Base-by-base conservation (phyloP, 1,140 invertebrate genomes). In the Leucophenga varia region DNA sequence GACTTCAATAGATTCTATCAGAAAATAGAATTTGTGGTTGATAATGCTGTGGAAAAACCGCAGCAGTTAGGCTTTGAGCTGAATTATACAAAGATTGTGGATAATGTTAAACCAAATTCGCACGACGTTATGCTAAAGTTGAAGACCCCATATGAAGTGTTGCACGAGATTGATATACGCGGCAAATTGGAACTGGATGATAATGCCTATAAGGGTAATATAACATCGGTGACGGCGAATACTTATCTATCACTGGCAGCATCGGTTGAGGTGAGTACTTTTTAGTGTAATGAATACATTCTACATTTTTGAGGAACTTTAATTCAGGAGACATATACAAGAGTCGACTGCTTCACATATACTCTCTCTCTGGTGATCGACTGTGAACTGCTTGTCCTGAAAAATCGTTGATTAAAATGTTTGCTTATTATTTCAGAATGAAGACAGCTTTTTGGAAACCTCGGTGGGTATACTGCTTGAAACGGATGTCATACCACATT, bases 401-500 rank as follows among this genome's bases (percentile, higher is more conserved):
- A n/a, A n/a, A n/a, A n/a, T n/a, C n/a, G n/a, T n/a, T n/a, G n/a
- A n/a, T n/a, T n/a, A n/a, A n/a, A n/a, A n/a, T n/a, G n/a, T n/a
- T n/a, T n/a, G n/a, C n/a, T n/a, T n/a, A 38, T 7, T 9, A 43
- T 43, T 67, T 5, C 44, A 83, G 80, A 44, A 77, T 21, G 84
- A 86, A 49, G 80, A 85, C 28, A 79, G 78, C 6, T 86, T 83
- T 52, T 61, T 86, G 5, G 82, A 85, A 47, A 77, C 80, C 2
- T 77, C 75, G 0, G 57, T 84, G 9, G 78, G 78, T 20, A 52
- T 85, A 4, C 76, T 82, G 34, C 64, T 88, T 9, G 79, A 80
- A 5, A 84, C 85, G 8, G 76, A 81, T 0, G 72, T 82, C 19
- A 73, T 88, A 14, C 77, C 77, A 13, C 74, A 88, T 22, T 87